phyloP scores from a whole-genome alignment of 2,888 invertebrate genomes.

The Cynaeus angustus region DNA sequence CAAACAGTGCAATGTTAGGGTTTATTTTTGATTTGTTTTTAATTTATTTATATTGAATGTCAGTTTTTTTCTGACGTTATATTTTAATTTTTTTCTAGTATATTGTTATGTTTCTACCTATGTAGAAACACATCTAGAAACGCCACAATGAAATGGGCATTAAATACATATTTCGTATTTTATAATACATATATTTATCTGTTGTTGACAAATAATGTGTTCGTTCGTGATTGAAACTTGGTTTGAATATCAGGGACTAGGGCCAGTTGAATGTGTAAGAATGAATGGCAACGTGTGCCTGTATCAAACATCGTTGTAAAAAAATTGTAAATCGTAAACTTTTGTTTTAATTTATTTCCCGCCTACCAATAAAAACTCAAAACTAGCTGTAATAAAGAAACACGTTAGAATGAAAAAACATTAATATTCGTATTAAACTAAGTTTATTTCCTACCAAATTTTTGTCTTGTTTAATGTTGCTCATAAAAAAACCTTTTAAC shows the following conservation, averaged over 20 bases:
- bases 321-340: no score
- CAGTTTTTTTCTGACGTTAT: constrained; percentile 18
- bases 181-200: constrained; percentile 57
- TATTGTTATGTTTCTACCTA: constrained; percentile 32
- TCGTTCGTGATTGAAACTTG: constrained; percentile 55
- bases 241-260: constrained; percentile 66
- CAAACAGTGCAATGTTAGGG: constrained; percentile 65
- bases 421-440: no score
- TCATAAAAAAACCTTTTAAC: no score
- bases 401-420: no score
- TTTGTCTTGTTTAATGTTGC: no score
- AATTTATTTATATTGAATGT: constrained; percentile 51
- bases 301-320: constrained; percentile 15
- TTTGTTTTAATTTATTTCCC: no score
- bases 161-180: constrained; percentile 63
- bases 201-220: constrained; percentile 23
- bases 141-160: constrained; percentile 65
- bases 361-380: no score
- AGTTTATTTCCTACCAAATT: no score
- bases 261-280: constrained; percentile 66
- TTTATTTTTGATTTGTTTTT: constrained; percentile 57
- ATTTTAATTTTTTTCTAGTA: constrained; percentile 13
- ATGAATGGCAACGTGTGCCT: constrained; percentile 46
- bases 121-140: constrained; percentile 19
- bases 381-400: no score